These are phyloP conservation scores for Lemur catta DNA, from an alignment of 2,797 vertebrate species.

Conservation along the genomic window DNA sequence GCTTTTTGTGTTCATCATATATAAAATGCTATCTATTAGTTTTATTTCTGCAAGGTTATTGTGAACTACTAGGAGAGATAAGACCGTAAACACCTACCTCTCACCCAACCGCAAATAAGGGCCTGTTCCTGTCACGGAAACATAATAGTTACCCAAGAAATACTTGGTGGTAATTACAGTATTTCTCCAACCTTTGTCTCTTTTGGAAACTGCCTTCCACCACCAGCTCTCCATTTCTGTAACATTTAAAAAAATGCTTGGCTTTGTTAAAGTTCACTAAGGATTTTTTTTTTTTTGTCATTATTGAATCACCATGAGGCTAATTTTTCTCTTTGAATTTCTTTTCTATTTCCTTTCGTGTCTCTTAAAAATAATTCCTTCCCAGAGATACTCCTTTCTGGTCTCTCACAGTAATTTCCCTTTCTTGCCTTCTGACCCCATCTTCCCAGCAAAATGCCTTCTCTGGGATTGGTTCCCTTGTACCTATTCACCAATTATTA, in stretches of 20 bases:
- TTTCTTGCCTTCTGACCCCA: background rate
- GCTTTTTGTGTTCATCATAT: background rate
- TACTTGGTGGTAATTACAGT: background rate
- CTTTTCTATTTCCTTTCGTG: background rate
- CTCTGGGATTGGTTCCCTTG: background rate
- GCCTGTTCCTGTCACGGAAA: background rate
- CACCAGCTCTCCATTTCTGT: background rate
- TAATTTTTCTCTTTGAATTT: background rate
- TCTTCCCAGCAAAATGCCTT: background rate
- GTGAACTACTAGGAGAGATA: background rate
- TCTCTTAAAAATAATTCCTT: background rate
- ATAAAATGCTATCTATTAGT: background rate
- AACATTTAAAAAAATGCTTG: background rate
- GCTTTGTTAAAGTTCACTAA: background rate
- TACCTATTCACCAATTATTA: too few species aligned
- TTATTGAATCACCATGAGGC: background rate
- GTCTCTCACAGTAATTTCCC: background rate
- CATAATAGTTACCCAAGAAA: background rate
- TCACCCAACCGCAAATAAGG: background rate
- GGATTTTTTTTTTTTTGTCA: background rate
- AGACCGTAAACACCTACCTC: background rate
- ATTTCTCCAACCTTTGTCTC: background rate
- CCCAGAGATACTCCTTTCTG: background rate
- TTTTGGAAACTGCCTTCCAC: background rate
- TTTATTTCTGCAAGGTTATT: slow-evolving; percentile 35